These are phyloP conservation scores for Marasmarcha lunaedactyla DNA, from an alignment of 2,888 invertebrate species.

Conservation along the genomic window DNA sequence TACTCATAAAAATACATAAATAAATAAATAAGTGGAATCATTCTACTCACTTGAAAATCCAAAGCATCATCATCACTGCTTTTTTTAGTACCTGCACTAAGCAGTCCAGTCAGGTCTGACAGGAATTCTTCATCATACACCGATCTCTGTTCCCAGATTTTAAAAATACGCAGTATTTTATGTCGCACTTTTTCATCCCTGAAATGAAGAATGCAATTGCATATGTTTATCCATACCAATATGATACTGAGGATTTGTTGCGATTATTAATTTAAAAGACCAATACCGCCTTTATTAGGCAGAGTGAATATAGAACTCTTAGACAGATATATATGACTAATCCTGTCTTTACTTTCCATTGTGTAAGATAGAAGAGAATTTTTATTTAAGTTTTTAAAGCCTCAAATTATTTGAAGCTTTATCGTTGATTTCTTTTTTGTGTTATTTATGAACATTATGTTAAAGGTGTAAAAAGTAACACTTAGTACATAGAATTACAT, in stretches of 20 bases:
- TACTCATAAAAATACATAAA: too few relatives aligned
- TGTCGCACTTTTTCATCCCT: constrained; percentile 91
- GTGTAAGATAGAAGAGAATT: too few relatives aligned
- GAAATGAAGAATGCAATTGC: constrained; percentile 18
- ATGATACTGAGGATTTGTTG: too few relatives aligned
- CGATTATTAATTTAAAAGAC: background rate
- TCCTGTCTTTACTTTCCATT: too few relatives aligned
- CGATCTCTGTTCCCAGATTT: constrained; percentile 94
- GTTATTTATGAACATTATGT: background rate
- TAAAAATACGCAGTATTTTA: constrained; percentile 89
- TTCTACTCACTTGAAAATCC: constrained; percentile 77
- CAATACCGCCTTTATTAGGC: too few relatives aligned
- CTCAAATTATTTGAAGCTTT: background rate
- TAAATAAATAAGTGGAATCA: too few relatives aligned
- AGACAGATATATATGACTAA: too few relatives aligned
- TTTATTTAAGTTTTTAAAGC: too few relatives aligned
- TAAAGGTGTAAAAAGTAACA: background rate
- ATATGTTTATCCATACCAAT: too few relatives aligned
- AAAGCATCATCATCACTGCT: constrained; percentile 75
- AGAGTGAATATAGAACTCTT: too few relatives aligned
- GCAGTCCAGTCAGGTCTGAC: constrained; percentile 84
- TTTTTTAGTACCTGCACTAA: constrained; percentile 81
- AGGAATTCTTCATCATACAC: constrained; percentile 93
- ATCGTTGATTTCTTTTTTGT: background rate
- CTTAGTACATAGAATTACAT: background rate